Evolutionary conservation across 2,797 vertebrate species (phyloP).

Genomic region (Numenius phaeopus): DNA sequence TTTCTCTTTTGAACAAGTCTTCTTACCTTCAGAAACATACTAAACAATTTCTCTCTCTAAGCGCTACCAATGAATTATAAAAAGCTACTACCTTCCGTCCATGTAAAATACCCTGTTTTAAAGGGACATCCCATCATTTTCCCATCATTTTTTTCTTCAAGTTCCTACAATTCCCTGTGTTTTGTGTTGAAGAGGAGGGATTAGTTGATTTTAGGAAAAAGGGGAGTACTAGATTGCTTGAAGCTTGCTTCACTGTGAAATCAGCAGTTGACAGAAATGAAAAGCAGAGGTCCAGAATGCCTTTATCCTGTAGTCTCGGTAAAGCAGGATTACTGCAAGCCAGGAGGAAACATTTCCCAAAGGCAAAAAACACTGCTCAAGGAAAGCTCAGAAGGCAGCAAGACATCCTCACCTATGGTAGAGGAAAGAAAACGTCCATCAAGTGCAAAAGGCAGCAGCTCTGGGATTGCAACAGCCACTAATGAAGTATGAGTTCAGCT

Average conservation of each 20-base stretch:
- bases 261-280: background rate
- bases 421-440: background rate
- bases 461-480: background rate
- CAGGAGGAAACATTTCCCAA: background rate
- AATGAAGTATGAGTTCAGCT: background rate
- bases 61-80: background rate
- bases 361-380: background rate
- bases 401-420: background rate
- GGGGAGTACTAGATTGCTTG: background rate
- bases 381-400: background rate
- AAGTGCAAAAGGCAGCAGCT: background rate
- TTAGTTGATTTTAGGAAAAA: background rate
- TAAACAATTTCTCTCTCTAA: background rate
- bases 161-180: background rate
- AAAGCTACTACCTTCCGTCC: background rate
- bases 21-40: background rate
- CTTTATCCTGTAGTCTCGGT: background rate
- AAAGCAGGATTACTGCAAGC: background rate
- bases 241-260: background rate
- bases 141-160: background rate
- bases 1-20: background rate
- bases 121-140: background rate
- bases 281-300: background rate
- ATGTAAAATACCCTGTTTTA: background rate
- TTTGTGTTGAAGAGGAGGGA: background rate